Evolutionary conservation across 2,113 vertebrate genomes (phyloP).

Genomic region (Heterotilapia buettikoferi): DNA sequence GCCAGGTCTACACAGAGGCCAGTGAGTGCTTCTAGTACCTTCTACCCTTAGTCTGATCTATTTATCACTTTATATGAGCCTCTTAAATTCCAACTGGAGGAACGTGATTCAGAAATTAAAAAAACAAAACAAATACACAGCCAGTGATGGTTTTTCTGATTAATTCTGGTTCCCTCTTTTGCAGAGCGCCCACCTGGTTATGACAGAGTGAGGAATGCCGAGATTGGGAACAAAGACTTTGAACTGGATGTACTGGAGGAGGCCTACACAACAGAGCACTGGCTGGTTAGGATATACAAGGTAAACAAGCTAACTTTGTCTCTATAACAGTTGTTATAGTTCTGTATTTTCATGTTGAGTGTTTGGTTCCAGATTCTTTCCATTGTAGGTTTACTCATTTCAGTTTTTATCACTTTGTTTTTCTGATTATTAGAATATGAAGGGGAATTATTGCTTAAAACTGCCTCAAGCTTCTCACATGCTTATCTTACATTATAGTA

Average conservation of each 20-base stretch:
- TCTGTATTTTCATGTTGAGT: not conserved
- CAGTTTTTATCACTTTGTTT: not conserved
- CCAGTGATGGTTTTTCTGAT: not conserved
- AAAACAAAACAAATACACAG: not conserved
- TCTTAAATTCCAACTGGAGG: not conserved
- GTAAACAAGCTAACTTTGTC: slow-evolving; percentile 51
- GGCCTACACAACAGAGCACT: slow-evolving; percentile 97
- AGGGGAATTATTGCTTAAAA: rapidly evolving
- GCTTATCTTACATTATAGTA: not conserved
- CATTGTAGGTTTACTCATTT: not conserved
- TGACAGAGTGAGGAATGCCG: slow-evolving; percentile 93
- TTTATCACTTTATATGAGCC: not conserved
- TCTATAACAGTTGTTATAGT: not conserved
- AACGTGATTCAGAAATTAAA: not conserved
- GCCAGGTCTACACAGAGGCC: slow-evolving; percentile 98
- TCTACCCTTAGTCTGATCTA: not conserved
- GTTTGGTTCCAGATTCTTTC: not conserved
- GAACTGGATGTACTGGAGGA: slow-evolving; percentile 97
- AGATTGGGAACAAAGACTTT: slow-evolving; percentile 99
- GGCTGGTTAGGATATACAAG: slow-evolving; percentile 99
- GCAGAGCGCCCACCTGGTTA: slow-evolving; percentile 96
- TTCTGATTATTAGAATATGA: not conserved
- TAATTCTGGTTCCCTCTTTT: not conserved
- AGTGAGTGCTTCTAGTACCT: slow-evolving; percentile 76
- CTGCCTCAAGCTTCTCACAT: not conserved